Evolutionary conservation across 2,113 vertebrate genomes (phyloP).

Genomic region (Chitala chitala): DNA sequence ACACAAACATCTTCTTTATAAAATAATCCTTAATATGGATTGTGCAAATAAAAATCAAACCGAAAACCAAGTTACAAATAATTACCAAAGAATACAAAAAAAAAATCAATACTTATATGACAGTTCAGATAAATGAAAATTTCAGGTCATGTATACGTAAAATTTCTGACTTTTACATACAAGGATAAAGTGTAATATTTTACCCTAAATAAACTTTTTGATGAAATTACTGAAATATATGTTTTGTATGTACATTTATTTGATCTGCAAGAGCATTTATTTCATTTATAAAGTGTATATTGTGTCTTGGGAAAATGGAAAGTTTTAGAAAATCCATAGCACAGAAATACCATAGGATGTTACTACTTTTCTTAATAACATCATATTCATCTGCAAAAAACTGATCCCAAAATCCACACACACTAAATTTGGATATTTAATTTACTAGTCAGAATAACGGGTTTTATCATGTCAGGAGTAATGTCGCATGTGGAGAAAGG

Average conservation of each 20-base stretch:
- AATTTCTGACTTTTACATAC: background rate
- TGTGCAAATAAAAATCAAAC: constrained; percentile 13
- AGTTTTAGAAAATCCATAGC: no score
- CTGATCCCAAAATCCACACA: no score
- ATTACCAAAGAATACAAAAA: constrained; percentile 5
- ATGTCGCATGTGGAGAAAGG: background rate
- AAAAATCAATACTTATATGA: background rate
- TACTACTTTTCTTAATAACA: background rate
- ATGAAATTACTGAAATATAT: background rate
- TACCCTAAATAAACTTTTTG: no score
- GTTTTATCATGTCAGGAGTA: background rate
- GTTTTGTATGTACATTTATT: background rate
- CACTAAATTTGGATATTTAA: background rate
- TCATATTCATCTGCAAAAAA: no score
- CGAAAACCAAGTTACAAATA: background rate
- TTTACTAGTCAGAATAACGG: background rate
- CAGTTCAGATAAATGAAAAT: constrained; percentile 10
- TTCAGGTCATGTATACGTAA: background rate
- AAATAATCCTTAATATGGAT: constrained; percentile 7
- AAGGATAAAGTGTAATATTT: no score
- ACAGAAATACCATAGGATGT: background rate
- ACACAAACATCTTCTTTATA: background rate
- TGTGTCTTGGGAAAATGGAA: background rate
- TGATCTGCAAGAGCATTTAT: no score
- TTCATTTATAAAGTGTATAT: no score